These are phyloP conservation scores for Himalopsyche japonica DNA, from an alignment of 2,888 invertebrate species.

Conservation along the genomic window DNA sequence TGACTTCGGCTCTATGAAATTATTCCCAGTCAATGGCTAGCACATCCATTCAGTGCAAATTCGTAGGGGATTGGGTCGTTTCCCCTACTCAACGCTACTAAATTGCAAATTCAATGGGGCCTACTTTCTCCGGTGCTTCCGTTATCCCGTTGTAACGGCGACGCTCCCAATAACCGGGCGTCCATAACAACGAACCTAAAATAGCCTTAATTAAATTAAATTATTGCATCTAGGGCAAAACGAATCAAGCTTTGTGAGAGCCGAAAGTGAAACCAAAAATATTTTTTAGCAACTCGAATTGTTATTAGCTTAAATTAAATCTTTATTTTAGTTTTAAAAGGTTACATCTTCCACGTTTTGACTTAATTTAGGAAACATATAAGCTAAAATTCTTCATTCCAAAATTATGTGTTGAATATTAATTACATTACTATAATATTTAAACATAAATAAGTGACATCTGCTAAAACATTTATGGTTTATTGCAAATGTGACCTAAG, in stretches of 20 bases:
- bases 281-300: not conserved
- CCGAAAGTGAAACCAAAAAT: not conserved
- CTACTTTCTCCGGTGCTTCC: not conserved
- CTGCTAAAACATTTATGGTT: too few relatives aligned
- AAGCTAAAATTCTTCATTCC: too few relatives aligned
- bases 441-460: too few relatives aligned
- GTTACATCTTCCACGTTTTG: too few relatives aligned
- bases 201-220: slow-evolving; percentile 9
- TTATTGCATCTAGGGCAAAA: not conserved
- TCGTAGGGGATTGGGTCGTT: not conserved
- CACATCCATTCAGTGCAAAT: not conserved
- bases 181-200: not conserved
- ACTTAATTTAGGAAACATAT: too few relatives aligned
- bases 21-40: not conserved
- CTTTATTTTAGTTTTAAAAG: not conserved
- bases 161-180: not conserved
- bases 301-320: not conserved
- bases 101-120: slow-evolving; percentile 7
- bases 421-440: too few relatives aligned
- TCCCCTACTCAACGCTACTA: not conserved
- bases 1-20: not conserved
- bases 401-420: too few relatives aligned
- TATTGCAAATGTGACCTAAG: too few relatives aligned
- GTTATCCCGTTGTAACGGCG: not conserved
- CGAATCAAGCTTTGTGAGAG: not conserved